phyloP scores from a whole-genome alignment of 2,888 invertebrate genomes.

The Lasiommata megera region DNA sequence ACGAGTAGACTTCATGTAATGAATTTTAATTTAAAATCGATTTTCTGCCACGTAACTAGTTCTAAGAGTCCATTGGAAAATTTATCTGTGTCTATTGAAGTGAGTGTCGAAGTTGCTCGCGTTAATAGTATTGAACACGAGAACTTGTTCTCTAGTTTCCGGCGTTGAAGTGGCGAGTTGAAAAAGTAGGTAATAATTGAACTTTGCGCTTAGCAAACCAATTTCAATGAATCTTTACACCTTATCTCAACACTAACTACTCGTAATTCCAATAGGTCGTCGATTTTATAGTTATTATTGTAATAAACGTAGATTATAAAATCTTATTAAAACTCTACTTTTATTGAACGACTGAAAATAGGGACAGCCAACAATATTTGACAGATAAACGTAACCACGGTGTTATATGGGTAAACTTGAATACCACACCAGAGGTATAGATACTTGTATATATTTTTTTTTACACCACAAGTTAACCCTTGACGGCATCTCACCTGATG shows the following conservation, averaged over 20 bases:
- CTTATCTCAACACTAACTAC: not conserved
- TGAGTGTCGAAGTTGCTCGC: slow-evolving; percentile 6
- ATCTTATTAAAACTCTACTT: too few relatives aligned
- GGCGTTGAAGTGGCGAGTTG: not conserved
- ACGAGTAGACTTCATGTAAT: not conserved
- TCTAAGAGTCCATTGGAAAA: not conserved
- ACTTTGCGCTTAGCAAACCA: slow-evolving; percentile 1
- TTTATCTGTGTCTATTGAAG: slow-evolving; percentile 3
- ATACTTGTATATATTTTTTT: too few relatives aligned
- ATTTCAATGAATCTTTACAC: not conserved
- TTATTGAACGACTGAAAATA: too few relatives aligned
- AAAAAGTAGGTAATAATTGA: not conserved
- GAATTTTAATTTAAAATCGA: not conserved
- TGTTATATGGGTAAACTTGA: too few relatives aligned
- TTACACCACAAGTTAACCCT: too few relatives aligned
- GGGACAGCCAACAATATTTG: too few relatives aligned
- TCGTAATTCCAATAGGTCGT: too few relatives aligned
- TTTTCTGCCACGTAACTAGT: not conserved
- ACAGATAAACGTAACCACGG: too few relatives aligned
- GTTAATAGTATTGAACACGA: slow-evolving; percentile 10
- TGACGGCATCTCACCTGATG: too few relatives aligned
- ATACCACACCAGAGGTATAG: too few relatives aligned
- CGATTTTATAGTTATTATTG: too few relatives aligned
- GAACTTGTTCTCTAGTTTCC: slow-evolving; percentile 2
- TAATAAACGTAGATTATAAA: too few relatives aligned